These are phyloP conservation scores for Xerus rutilus DNA, from an alignment of 2,797 vertebrate species.

Conservation along the genomic window DNA sequence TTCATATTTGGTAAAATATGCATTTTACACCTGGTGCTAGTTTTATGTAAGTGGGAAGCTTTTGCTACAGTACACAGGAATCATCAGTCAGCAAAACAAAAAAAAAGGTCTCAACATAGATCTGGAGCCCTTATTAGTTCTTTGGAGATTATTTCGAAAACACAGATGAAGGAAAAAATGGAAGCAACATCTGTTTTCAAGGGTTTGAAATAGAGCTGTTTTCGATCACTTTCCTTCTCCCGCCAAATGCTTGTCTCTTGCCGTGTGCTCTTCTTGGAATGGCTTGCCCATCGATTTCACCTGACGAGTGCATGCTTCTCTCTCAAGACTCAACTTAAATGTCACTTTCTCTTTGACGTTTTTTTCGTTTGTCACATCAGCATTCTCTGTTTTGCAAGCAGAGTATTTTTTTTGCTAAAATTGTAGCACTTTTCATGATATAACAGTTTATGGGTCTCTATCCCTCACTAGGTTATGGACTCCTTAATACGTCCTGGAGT, in stretches of 20 bases:
- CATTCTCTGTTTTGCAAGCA: background rate
- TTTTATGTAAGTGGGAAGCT: background rate
- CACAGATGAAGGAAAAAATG: rapidly evolving
- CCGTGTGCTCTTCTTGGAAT: rapidly evolving
- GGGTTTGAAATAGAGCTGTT: no score
- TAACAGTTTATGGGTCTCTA: background rate
- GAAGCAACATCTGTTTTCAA: rapidly evolving
- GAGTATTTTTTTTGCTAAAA: background rate
- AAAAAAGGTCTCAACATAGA: background rate
- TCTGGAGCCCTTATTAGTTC: background rate
- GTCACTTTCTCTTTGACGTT: background rate
- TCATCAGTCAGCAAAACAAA: background rate
- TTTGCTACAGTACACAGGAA: background rate
- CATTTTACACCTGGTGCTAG: background rate
- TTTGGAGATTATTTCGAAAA: background rate
- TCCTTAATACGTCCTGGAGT: background rate
- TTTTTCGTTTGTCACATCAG: background rate
- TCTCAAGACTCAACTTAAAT: background rate
- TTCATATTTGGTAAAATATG: background rate
- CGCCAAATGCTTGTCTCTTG: background rate
- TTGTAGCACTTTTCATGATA: background rate
- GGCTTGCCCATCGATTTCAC: background rate
- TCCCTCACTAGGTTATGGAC: background rate
- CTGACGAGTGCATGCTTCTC: rapidly evolving
- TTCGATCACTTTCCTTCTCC: rapidly evolving